Evolutionary conservation across 2,888 invertebrate species (phyloP), one percentile per base, ranked within the genome.

Genomic region (Podotricha telesiphe): DNA sequence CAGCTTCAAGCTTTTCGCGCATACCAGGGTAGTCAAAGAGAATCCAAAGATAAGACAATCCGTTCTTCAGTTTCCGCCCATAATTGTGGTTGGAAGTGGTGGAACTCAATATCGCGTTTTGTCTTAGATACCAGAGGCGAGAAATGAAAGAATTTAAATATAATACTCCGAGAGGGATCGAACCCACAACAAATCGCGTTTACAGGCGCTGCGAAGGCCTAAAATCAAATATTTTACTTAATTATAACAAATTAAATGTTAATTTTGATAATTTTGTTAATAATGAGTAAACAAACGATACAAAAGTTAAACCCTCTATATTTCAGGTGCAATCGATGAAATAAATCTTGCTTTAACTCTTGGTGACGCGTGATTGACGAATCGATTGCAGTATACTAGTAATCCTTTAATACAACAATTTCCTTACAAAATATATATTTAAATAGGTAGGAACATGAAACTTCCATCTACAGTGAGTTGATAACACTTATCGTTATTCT

Each of bases 381-480:
- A 78, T 76, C 73, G 73, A 73, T 73, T 75, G 73, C 75, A 72
- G 64, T 74, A 71, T 70, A 8, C 8, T 10, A 37, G 28, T 28
- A 8, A 73, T 73, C 71, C 76, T 79, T 73, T 74, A 75, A 77
- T 77, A 80, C 77, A 77, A 50, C 47, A 74, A 71, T 76, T 77
- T 77, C 77, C 75, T 77, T 65, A 40, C 55, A 19, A 50, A 34
- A 65, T 17, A 53, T n/a, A 53, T 17, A 55, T 34, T 7, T 73
- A 76, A 75, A 76, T 76, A 77, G 78, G n/a, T n/a, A 72, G 74
- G 74, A 77, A 80, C 79, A 80, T 68, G 77, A 74, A 77, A 79
- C 74, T 76, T 78, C 80, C 80, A 81, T 80, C 77, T 75, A 68
- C 68, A 55, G 69, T 59, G 72, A 70, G 70, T 72, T 37, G 34